These are phyloP conservation scores for Chelonus formosanus DNA, from an alignment of 2,888 invertebrate species.

Conservation along the genomic window DNA sequence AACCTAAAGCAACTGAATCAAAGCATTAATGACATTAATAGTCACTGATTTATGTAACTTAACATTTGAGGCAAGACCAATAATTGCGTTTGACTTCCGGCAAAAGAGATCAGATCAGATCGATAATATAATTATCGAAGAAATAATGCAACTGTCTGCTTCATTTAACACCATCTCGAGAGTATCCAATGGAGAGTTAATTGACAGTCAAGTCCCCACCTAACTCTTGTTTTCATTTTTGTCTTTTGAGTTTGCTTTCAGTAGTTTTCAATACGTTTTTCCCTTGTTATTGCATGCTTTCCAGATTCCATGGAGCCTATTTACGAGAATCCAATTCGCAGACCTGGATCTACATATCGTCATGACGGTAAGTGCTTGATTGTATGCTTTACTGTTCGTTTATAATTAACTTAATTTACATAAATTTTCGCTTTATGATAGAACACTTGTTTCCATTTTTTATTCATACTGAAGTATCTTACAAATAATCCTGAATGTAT, in stretches of 20 bases:
- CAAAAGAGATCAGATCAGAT: constrained; percentile 21
- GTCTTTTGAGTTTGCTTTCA: constrained; percentile 5
- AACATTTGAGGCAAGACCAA: constrained; percentile 7
- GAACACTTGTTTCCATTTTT: too few relatives aligned
- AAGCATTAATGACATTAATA: constrained; percentile 19
- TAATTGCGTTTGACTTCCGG: constrained; percentile 42
- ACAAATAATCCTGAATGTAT: too few relatives aligned
- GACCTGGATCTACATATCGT: constrained; percentile 79
- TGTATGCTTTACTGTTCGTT: background rate
- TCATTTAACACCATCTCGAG: constrained; percentile 34
- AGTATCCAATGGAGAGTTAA: constrained; percentile 19
- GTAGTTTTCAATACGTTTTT: constrained; percentile 27
- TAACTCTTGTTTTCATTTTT: constrained; percentile 2
- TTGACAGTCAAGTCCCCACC: constrained; percentile 17
- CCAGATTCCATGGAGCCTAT: constrained; percentile 75
- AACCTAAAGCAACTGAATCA: background rate
- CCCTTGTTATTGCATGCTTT: constrained; percentile 52
- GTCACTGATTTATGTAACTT: constrained; percentile 41
- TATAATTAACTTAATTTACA: too few relatives aligned
- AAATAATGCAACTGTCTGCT: constrained; percentile 31
- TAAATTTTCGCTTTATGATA: too few relatives aligned
- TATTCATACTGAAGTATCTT: too few relatives aligned
- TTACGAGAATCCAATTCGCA: constrained; percentile 78
- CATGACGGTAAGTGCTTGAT: constrained; percentile 73
- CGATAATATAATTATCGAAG: constrained; percentile 36